Evolutionary conservation across 2,888 invertebrate species (phyloP).

Genomic region (Clistopyga incitator): DNA sequence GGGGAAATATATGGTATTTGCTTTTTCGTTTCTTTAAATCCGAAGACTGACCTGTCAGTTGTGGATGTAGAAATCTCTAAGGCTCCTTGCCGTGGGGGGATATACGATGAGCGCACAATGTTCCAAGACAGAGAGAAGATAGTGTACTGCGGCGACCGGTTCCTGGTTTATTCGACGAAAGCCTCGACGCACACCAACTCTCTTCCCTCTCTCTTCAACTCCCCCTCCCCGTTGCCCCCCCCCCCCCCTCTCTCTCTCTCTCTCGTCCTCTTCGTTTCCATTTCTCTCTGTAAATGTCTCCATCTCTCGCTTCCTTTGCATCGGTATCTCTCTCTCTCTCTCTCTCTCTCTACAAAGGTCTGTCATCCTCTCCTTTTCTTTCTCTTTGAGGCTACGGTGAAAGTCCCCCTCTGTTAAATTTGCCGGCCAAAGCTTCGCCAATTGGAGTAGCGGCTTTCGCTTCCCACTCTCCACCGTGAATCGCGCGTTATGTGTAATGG

Average conservation of each 20-base stretch:
- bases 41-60: slow-evolving; percentile 78
- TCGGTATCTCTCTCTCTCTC: too few species aligned
- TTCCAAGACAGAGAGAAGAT: slow-evolving; percentile 74
- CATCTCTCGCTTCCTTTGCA: too few species aligned
- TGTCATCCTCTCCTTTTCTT: too few species aligned
- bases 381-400: background rate
- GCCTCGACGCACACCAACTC: slow-evolving; percentile 37
- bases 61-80: slow-evolving; percentile 59
- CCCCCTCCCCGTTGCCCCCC: too few species aligned
- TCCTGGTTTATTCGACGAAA: slow-evolving; percentile 72
- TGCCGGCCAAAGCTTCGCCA: slow-evolving; percentile 32
- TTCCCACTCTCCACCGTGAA: background rate
- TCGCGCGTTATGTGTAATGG: background rate
- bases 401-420: slow-evolving; percentile 15
- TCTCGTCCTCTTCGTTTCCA: background rate
- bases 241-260: slow-evolving; percentile 16
- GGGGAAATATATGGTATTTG: background rate
- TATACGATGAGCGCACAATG: slow-evolving; percentile 63
- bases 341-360: background rate
- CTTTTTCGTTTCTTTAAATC: background rate
- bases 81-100: slow-evolving; percentile 32
- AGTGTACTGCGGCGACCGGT: slow-evolving; percentile 75
- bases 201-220: background rate
- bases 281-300: background rate
- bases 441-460: slow-evolving; percentile 48